Evolutionary conservation across 2,113 vertebrate species (phyloP).

Genomic region (Vanacampus margaritifer): DNA sequence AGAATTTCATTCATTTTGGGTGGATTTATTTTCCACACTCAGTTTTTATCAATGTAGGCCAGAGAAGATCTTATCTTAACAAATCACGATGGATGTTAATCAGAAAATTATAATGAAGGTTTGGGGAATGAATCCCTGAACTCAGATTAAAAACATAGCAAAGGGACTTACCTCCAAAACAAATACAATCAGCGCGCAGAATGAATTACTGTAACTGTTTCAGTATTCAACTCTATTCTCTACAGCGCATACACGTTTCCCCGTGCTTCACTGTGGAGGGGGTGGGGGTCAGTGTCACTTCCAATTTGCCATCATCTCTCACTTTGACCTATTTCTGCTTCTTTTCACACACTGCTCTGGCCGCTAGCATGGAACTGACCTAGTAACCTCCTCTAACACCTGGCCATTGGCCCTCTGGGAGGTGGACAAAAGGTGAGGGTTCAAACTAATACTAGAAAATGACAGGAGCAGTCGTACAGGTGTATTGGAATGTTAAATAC

Average conservation of each 20-base stretch:
- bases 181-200: neutral
- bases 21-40: neutral
- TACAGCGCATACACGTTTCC: constrained; percentile 20
- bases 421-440: constrained; percentile 14
- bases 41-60: neutral
- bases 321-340: constrained; percentile 52
- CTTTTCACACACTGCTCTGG: constrained; percentile 17
- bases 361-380: constrained; percentile 35
- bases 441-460: constrained; percentile 42
- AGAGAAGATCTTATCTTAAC: neutral
- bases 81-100: neutral
- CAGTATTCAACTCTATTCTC: constrained; percentile 21
- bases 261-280: constrained; percentile 20
- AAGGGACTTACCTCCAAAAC: neutral
- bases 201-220: neutral
- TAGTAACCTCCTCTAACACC: constrained; percentile 47
- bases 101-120: neutral
- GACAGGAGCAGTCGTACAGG: no score
- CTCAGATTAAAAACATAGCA: neutral
- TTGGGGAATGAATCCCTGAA: neutral
- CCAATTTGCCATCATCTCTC: constrained; percentile 38
- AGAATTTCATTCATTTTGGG: neutral
- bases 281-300: constrained; percentile 31
- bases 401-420: constrained; percentile 30
- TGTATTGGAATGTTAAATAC: neutral